Evolutionary conservation across 2,797 vertebrate genomes (phyloP), one percentile per base, ranked within the genome.

Genomic region (Pangasius macronema): DNA sequence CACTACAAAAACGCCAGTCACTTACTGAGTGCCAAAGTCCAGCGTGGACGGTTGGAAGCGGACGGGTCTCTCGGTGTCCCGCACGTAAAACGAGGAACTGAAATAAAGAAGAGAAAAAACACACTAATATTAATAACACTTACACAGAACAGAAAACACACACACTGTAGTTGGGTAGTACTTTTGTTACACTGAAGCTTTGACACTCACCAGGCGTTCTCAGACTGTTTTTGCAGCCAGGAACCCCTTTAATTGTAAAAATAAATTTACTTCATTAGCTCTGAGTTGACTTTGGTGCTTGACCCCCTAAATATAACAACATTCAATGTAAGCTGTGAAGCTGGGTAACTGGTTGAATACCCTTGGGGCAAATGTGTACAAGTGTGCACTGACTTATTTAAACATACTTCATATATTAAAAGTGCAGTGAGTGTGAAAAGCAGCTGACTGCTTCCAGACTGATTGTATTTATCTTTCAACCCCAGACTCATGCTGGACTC

Each of bases 11-110:
- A 57, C 67, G n/a, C 27, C 30, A 80, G 80, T 70, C 22, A 95
- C 96, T 98, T 95, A 99, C 98, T 99, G 98, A 89, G 95, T 94
- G 93, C 97, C 97, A 93, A 99, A 99, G 95, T 98, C 97, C 93
- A 99, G 91, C 88, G 94, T 94, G 87, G 97, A 96, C 0, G 98
- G 98, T 90, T 98, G 97, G 93, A 99, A 98, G 95, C 96, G 94
- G 93, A 99, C 94, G 67, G 95, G 95, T 93, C 95, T 97, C 92
- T 96, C 96, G 93, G 93, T 96, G 90, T 95, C 95, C 90, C 93
- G 95, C 39, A 96, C 92, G 93, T 96, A 97, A 90, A 96, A 92
- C 85, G 96, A 95, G 85, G 97, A 97, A 92, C 98, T 99, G 93
- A 80, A 94, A 85, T 16, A 83, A 65, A 85, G 27, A 39, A 46